Conservation (phyloP, 2,113 vertebrate species). For the Centropus bengalensis region DNA sequence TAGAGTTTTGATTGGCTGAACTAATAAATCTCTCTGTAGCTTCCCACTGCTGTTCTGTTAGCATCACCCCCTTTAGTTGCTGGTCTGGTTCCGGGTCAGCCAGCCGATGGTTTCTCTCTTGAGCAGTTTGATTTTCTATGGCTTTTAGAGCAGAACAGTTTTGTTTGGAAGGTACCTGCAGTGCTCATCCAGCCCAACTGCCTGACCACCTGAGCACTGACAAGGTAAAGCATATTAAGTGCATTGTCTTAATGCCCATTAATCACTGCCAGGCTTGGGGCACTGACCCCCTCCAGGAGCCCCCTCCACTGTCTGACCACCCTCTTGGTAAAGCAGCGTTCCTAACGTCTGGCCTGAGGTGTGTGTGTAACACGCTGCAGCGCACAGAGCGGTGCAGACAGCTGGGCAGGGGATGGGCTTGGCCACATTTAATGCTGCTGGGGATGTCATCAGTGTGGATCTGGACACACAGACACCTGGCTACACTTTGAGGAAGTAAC, state of each 20-base stretch:
- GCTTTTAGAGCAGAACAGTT: background rate
- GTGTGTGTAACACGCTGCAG: fast-evolving
- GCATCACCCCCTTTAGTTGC: background rate
- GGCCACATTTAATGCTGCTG: background rate
- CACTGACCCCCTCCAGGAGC: background rate
- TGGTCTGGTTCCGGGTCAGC: background rate
- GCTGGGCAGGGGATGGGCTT: background rate
- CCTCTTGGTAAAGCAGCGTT: background rate
- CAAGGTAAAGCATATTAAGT: background rate
- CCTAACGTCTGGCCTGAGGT: background rate
- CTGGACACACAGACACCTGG: background rate
- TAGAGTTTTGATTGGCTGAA: background rate
- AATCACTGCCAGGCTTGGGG: background rate
- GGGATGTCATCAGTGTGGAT: background rate
- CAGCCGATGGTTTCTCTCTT: background rate
- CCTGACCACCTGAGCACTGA: background rate
- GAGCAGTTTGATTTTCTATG: background rate
- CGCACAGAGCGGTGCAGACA: background rate
- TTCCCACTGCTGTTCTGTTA: background rate
- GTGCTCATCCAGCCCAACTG: background rate
- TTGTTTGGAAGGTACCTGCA: background rate
- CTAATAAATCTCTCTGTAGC: background rate
- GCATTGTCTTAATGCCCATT: background rate
- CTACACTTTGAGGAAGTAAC: background rate
- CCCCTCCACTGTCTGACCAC: background rate